These are phyloP conservation scores for Furcifer pardalis DNA, from an alignment of 2,797 vertebrate species.

Conservation along the genomic window DNA sequence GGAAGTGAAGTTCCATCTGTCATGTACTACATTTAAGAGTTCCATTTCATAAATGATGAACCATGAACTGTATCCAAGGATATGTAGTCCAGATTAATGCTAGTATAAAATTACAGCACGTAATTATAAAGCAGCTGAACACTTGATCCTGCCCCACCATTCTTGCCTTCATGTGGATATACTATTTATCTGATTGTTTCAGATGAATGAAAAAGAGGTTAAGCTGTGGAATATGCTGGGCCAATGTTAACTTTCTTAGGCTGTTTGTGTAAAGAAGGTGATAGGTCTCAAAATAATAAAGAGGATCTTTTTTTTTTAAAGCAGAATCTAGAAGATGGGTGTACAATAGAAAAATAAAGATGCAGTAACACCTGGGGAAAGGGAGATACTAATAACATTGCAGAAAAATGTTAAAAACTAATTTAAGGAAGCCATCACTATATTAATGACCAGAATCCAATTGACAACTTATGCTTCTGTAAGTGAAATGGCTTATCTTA, in stretches of 20 bases:
- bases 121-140: constrained; percentile 13
- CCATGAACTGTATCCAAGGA: neutral
- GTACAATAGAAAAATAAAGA: no score
- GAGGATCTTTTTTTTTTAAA: neutral
- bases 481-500: no score
- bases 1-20: neutral
- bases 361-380: rapidly evolving
- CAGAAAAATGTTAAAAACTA: neutral
- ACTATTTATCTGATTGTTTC: neutral
- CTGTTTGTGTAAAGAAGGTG: neutral
- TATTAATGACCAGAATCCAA: no score
- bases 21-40: neutral
- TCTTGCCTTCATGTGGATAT: rapidly evolving
- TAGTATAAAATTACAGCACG: neutral
- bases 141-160: neutral
- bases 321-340: rapidly evolving
- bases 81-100: neutral
- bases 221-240: neutral
- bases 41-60: neutral
- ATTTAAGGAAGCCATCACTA: no score
- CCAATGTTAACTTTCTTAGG: neutral
- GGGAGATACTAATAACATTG: neutral
- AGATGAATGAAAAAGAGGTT: neutral
- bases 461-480: no score
- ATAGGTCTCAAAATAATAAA: neutral